Evolutionary conservation across 1,140 invertebrate genomes (phyloP).

Genomic region (Philopotamus ludificatus): DNA sequence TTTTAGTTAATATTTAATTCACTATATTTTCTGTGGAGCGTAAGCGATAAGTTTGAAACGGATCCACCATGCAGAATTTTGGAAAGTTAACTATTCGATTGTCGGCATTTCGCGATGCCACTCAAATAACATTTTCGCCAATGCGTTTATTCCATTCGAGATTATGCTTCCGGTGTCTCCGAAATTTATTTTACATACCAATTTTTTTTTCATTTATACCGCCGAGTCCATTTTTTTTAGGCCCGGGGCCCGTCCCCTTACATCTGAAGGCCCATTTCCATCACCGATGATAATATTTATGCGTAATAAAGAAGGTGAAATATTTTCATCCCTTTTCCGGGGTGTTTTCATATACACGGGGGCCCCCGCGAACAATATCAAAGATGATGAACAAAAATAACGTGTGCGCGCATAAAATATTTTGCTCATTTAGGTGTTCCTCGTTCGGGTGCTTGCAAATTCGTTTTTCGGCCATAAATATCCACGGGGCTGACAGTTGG

Average conservation of each 20-base stretch:
- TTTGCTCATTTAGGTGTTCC: slow-evolving; percentile 40
- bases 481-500: slow-evolving; percentile 41
- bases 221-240: not conserved
- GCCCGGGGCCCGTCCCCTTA: not conserved
- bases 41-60: too few relatives aligned
- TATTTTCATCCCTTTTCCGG: not conserved
- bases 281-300: slow-evolving; percentile 8
- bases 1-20: too few relatives aligned
- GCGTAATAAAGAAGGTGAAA: slow-evolving; percentile 5
- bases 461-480: slow-evolving; percentile 44
- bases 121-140: too few relatives aligned
- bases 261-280: not conserved
- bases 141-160: too few relatives aligned
- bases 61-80: too few relatives aligned
- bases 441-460: slow-evolving; percentile 41
- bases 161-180: too few relatives aligned
- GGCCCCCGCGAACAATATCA: slow-evolving; percentile 38
- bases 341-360: not conserved
- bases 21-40: too few relatives aligned
- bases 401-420: slow-evolving; percentile 42
- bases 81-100: too few relatives aligned
- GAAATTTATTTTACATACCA: too few relatives aligned
- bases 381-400: slow-evolving; percentile 41
- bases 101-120: too few relatives aligned
- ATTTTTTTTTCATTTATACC: too few relatives aligned